Evolutionary conservation across 2,888 invertebrate species (phyloP).

Genomic region (Trichogramma dendrolimi): DNA sequence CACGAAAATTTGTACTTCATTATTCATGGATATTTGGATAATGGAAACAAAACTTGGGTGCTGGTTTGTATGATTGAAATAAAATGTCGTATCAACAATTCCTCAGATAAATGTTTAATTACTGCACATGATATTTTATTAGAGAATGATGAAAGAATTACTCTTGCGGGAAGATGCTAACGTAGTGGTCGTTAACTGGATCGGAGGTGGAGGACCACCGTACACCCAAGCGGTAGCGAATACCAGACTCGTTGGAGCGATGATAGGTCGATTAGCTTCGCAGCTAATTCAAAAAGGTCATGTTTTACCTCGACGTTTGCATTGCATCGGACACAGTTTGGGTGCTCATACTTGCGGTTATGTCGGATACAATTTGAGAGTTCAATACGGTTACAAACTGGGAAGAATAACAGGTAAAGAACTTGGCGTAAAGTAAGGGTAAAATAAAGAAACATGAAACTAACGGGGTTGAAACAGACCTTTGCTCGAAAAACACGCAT

Average conservation of each 20-base stretch:
- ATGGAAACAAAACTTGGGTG: conserved; percentile 78
- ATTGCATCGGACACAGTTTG: conserved; percentile 81
- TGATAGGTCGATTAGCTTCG: conserved; percentile 69
- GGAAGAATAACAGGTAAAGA: conserved; percentile 72
- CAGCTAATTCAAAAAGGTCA: conserved; percentile 51
- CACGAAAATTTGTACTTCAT: conserved; percentile 69
- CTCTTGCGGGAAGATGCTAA: conserved; percentile 68
- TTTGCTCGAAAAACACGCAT: background rate
- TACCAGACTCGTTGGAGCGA: conserved; percentile 78
- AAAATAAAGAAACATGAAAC: too few relatives aligned
- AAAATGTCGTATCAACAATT: background rate
- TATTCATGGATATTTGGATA: conserved; percentile 83
- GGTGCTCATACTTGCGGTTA: conserved; percentile 83
- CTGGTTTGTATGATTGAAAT: conserved; percentile 45
- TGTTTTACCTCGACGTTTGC: conserved; percentile 61
- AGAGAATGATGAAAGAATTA: conserved; percentile 70
- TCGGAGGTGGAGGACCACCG: conserved; percentile 78
- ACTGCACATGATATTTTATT: conserved; percentile 50
- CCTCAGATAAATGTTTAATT: background rate
- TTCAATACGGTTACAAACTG: conserved; percentile 58
- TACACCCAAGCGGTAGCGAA: conserved; percentile 92
- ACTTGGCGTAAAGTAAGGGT: conserved; percentile 3
- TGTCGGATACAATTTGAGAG: conserved; percentile 70
- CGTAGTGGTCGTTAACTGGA: conserved; percentile 81
- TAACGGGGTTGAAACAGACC: too few relatives aligned